These are phyloP conservation scores for Pasiphila rectangulata DNA, from an alignment of 2,888 invertebrate species.

Conservation along the genomic window DNA sequence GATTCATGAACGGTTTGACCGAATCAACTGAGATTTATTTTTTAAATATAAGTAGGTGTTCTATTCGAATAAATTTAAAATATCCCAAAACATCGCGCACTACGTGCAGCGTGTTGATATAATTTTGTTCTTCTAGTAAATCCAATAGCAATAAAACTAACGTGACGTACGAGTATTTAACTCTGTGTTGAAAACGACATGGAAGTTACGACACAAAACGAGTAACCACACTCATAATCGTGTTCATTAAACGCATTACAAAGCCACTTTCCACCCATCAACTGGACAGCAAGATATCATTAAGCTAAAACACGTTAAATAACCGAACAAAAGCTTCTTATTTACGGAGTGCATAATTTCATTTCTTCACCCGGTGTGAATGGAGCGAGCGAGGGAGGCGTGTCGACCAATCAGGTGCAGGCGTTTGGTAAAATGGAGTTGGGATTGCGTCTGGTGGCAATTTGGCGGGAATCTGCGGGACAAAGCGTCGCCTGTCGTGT, in stretches of 20 bases:
- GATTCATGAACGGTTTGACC: no score
- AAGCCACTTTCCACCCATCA: slow-evolving; percentile 18
- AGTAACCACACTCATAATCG: not conserved
- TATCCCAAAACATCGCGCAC: no score
- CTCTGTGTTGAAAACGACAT: no score
- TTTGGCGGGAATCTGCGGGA: slow-evolving; percentile 74
- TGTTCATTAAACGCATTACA: not conserved
- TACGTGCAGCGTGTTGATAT: no score
- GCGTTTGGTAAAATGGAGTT: slow-evolving; percentile 66
- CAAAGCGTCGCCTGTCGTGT: slow-evolving; percentile 58
- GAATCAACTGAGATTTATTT: no score
- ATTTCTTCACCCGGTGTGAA: slow-evolving; percentile 53
- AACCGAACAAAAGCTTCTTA: slow-evolving; percentile 62
- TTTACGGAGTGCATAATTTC: slow-evolving; percentile 75
- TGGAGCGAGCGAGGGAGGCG: slow-evolving; percentile 49
- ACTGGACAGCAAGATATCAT: slow-evolving; percentile 36
- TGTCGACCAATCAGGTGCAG: slow-evolving; percentile 76
- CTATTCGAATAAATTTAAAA: no score
- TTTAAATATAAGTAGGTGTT: no score
- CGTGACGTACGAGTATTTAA: no score
- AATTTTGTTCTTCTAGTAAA: no score
- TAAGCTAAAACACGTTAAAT: slow-evolving; percentile 52
- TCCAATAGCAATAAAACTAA: no score
- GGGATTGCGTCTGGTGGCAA: slow-evolving; percentile 69
- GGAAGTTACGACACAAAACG: not conserved